These are phyloP conservation scores for Gallinago nigripennis DNA, from an alignment of 2,797 vertebrate species.

Conservation along the genomic window DNA sequence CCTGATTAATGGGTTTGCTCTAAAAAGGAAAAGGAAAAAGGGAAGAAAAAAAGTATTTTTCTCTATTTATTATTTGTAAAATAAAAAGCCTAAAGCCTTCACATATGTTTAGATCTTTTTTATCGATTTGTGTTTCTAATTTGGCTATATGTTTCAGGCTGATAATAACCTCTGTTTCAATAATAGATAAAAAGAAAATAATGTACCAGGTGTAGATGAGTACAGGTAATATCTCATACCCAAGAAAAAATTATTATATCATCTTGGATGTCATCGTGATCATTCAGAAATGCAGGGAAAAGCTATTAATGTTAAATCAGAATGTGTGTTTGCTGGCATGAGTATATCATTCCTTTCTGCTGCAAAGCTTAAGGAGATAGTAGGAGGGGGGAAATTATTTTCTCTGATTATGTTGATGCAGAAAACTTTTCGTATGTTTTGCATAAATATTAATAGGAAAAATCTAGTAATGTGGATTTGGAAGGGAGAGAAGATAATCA, in stretches of 20 bases:
- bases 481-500: background rate
- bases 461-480: background rate
- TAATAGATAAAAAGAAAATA: conserved; percentile 43
- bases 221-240: conserved; percentile 9
- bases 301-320: conserved; percentile 41
- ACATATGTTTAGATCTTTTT: background rate
- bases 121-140: conserved; percentile 16
- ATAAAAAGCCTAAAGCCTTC: conserved; percentile 20
- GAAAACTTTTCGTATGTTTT: conserved; percentile 10
- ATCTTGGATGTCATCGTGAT: conserved; percentile 4
- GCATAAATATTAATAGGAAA: conserved; percentile 50
- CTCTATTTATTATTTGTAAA: background rate
- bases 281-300: conserved; percentile 13
- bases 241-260: background rate
- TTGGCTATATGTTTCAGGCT: conserved; percentile 3
- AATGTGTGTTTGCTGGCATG: conserved; percentile 4
- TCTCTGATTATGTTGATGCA: conserved; percentile 36
- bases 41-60: background rate
- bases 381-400: conserved; percentile 9
- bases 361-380: background rate
- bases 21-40: background rate
- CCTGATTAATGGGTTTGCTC: conserved; percentile 6
- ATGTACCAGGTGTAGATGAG: background rate
- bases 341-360: background rate
- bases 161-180: conserved; percentile 58